Evolutionary conservation across 35 echinoderm and acorn worm genomes (phyloP), one percentile per base, ranked within the genome.

Genomic region (Apostichopus californicus): DNA sequence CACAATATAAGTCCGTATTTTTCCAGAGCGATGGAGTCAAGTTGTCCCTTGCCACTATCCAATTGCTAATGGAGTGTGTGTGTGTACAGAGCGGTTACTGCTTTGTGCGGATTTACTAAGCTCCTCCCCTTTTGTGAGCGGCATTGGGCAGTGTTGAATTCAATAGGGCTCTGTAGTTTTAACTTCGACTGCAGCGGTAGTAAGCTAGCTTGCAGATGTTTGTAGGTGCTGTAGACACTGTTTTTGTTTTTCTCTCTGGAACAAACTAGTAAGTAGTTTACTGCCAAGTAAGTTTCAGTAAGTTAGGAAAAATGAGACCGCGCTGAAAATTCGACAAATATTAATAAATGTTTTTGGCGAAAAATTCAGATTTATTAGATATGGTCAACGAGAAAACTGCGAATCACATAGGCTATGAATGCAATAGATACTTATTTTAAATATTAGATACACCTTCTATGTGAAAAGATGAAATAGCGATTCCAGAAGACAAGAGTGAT

Each of bases 1-100:
- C 86, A 89, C 86, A 73, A 53, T 89, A 72, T 87, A 89, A 66
- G 86, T 89, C 86, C 86, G 86, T 89, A 89, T 53, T 89, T 66
- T 89, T 89, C 86, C 86, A 89, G 63, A 89, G 86, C 60, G 86
- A 54, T 25, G 5, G 23, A 73, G 60, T 34, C 61, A 72, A 89
- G 86, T 65, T 55, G 12, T 26, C 64, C 55, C 86, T 89, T 68
- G 86, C 86, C 64, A 89, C 60, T 73, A 73, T 89, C 83, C 56
- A 66, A 89, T 89, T 89, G 86, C 86, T 52, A 89, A 89, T 89
- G 86, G 64, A 72, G 57, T 72, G 86, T 72, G 86, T 89, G 86
- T 75, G 61, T 89, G 86, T 55, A 73, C 57, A 12, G 86, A 89
- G 63, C 86, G 5, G 80, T 78, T 82, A 26, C 11, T 18, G 86